Conservation (phyloP, 2,888 invertebrate genomes). For the Cosmia pyralina region DNA sequence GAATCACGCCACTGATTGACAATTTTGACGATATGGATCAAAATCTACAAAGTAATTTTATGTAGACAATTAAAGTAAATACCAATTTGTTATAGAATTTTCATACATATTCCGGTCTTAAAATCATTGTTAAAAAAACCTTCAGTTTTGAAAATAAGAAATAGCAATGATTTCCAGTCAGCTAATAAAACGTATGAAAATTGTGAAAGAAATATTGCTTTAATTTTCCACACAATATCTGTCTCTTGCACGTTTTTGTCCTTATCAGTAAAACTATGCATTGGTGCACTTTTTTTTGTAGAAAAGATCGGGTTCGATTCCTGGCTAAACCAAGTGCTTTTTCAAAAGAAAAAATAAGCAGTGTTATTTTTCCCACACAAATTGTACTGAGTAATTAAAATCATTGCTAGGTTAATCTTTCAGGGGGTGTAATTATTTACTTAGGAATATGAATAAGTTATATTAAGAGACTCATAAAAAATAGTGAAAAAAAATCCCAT, state of each 20-base stretch:
- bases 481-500: background rate
- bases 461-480: background rate
- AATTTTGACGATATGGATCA: background rate
- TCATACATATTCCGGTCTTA: background rate
- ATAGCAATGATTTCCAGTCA: background rate
- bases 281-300: background rate
- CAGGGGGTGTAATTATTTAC: background rate
- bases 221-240: background rate
- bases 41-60: background rate
- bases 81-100: background rate
- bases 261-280: background rate
- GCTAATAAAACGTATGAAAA: background rate
- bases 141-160: background rate
- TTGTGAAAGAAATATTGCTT: background rate
- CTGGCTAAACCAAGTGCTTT: background rate
- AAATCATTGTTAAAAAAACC: background rate
- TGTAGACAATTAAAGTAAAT: background rate
- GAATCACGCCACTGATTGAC: background rate
- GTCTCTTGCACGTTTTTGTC: background rate
- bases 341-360: background rate
- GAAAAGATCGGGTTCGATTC: background rate
- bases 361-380: background rate
- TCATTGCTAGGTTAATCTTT: background rate
- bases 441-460: slow-evolving; percentile 8
- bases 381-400: background rate